Conservation (phyloP, 2,888 invertebrate genomes). For the Drosophila diplacantha region DNA sequence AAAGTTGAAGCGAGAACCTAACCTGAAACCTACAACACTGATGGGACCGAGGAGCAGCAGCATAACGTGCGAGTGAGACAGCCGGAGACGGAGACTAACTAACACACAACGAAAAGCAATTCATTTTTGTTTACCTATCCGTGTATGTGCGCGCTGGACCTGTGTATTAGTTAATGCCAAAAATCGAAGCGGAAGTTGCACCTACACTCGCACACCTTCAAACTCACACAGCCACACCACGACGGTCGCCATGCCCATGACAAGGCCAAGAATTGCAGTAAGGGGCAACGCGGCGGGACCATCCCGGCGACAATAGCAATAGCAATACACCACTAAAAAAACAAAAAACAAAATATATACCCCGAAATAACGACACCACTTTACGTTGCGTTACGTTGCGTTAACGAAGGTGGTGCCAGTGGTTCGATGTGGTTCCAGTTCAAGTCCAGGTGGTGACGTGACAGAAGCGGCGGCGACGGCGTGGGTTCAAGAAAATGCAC, state of each 20-base stretch:
- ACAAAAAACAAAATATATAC: conserved; percentile 7
- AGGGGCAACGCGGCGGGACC: conserved; percentile 49
- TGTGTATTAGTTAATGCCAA: conserved; percentile 67
- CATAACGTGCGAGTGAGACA: conserved; percentile 50
- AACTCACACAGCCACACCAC: conserved; percentile 7
- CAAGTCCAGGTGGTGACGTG: conserved; percentile 37
- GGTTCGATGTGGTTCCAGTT: conserved; percentile 36
- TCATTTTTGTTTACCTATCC: conserved; percentile 60
- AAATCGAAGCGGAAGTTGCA: conserved; percentile 65
- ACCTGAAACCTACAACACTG: conserved; percentile 21
- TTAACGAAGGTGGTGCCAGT: conserved; percentile 24
- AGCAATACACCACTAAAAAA: conserved; percentile 20
- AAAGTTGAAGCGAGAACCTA: conserved; percentile 20
- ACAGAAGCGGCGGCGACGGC: conserved; percentile 32
- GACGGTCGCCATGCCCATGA: conserved; percentile 41
- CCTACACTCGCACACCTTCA: conserved; percentile 31
- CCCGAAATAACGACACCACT: conserved; percentile 17
- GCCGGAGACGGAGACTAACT: conserved; percentile 31
- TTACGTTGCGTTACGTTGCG: conserved; percentile 32
- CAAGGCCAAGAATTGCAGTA: conserved; percentile 57
- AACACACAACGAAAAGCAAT: conserved; percentile 70
- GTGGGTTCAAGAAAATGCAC: conserved; percentile 72
- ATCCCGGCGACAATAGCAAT: conserved; percentile 52
- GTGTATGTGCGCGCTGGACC: conserved; percentile 36
- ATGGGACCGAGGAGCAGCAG: conserved; percentile 11